Conservation (phyloP, 1,140 invertebrate species). For the Venustaconcha ellipsiformis region DNA sequence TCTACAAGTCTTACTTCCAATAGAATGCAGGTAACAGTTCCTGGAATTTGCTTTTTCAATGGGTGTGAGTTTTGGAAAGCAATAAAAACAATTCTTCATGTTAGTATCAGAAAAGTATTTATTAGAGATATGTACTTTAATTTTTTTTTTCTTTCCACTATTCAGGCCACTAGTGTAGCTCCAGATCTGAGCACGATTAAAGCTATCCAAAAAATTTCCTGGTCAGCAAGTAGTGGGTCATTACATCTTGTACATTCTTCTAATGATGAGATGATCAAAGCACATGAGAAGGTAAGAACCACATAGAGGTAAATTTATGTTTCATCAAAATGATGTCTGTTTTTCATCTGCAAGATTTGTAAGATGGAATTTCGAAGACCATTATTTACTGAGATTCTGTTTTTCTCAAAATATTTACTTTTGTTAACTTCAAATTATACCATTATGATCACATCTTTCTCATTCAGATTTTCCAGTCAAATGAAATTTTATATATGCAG, state of each 20-base stretch:
- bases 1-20: too few species aligned
- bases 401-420: too few species aligned
- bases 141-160: conserved; percentile 12
- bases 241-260: conserved; percentile 77
- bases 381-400: too few species aligned
- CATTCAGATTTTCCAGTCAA: too few species aligned
- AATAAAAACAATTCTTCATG: too few species aligned
- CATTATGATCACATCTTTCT: too few species aligned
- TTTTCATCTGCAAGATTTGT: not conserved
- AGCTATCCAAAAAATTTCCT: conserved; percentile 76
- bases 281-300: conserved; percentile 61
- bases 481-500: too few species aligned
- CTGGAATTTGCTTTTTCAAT: too few species aligned
- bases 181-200: conserved; percentile 65
- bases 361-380: too few species aligned
- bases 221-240: conserved; percentile 82
- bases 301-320: not conserved
- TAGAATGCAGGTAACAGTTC: too few species aligned
- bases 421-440: too few species aligned
- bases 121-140: not conserved
- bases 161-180: conserved; percentile 56
- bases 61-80: too few species aligned
- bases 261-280: conserved; percentile 76
- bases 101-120: not conserved
- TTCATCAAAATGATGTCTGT: not conserved